A percentile compares a stretch with the other conserved stretches of the same genome.
Evolutionary conservation across 2,113 vertebrate species (phyloP).

Genomic region (Cryptomyrus ogoouensis): DNA sequence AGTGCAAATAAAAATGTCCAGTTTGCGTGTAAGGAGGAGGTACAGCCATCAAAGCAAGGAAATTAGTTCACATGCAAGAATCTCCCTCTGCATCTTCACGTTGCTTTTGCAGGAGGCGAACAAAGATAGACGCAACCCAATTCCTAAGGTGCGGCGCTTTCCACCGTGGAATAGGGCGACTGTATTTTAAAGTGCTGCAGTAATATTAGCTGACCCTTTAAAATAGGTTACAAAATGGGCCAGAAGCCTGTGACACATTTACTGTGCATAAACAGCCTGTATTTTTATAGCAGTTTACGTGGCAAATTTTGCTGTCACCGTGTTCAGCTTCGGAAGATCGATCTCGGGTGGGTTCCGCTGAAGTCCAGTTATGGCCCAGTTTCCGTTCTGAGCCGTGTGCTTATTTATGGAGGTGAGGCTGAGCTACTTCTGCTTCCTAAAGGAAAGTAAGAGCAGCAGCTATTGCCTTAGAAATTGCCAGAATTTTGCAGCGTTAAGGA

Average conservation of each 20-base stretch:
- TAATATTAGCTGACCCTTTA: background rate
- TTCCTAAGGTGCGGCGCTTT: background rate
- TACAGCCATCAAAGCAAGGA: background rate
- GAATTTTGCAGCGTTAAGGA: background rate
- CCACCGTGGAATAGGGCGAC: background rate
- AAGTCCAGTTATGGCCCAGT: background rate
- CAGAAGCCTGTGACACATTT: background rate
- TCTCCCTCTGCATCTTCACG: background rate
- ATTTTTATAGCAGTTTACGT: conserved; percentile 6
- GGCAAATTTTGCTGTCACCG: background rate
- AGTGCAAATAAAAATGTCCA: background rate
- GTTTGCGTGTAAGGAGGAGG: background rate
- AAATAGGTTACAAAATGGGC: conserved; percentile 1
- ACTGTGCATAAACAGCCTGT: conserved; percentile 4
- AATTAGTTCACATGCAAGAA: background rate
- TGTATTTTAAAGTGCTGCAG: background rate
- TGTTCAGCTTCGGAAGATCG: background rate
- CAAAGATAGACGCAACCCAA: background rate
- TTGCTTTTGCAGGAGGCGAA: background rate
- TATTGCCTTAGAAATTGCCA: background rate
- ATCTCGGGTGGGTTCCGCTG: background rate
- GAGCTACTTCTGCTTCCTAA: background rate
- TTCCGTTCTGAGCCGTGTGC: background rate
- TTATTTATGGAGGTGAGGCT: background rate
- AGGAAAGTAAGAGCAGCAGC: background rate